Base-by-base conservation (phyloP, 2,113 vertebrate genomes). In the Entelurus aequoreus region DNA sequence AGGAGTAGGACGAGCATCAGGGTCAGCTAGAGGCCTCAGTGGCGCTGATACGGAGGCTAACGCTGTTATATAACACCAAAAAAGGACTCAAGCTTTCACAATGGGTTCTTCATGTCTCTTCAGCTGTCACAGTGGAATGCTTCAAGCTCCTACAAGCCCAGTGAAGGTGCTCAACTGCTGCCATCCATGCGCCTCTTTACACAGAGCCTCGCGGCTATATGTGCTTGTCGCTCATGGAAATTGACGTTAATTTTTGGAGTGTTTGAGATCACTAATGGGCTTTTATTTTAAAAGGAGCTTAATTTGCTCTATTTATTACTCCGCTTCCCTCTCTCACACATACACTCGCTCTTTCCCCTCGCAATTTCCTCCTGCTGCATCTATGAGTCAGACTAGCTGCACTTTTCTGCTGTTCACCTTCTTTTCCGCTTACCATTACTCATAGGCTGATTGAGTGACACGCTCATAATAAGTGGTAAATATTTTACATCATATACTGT, bases 321-420 rank as follows among this genome's bases (percentile, higher is more conserved):
- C 49, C 57, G 59, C 63, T 15, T 52, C 28, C 44, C 48, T 56
- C 36, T 19, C 35, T 36, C 42, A 63, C 64, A 72, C 67, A 46
- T 54, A 36, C 52, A 54, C 13, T 37, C 53, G 35, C 78, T 59
- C 69, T 58, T 76, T 78, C 75, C 79, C 71, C 79, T 83, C 77
- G 67, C 81, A 67, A 72, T 67, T 83, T 85, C 77, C 73, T 80
- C 77, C 81, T 86, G 84, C 86, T 86, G 87, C 84, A 86, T 83
- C 83, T 86, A 86, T 89, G 86, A 89, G 84, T 89, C 87, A 89
- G 87, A 88, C 80, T 78, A 84, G 81, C 81, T 81, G 76, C 77
- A 84, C 76, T 54, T 87, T 65, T 81, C 84, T 79, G 71, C 57
- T 75, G 21, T 82, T 78, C 71, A 83, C 21, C 62, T 69, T 77